Evolutionary conservation across 2,888 invertebrate species (phyloP).

Genomic region (Scaptodrosophila latifasciaeformis): DNA sequence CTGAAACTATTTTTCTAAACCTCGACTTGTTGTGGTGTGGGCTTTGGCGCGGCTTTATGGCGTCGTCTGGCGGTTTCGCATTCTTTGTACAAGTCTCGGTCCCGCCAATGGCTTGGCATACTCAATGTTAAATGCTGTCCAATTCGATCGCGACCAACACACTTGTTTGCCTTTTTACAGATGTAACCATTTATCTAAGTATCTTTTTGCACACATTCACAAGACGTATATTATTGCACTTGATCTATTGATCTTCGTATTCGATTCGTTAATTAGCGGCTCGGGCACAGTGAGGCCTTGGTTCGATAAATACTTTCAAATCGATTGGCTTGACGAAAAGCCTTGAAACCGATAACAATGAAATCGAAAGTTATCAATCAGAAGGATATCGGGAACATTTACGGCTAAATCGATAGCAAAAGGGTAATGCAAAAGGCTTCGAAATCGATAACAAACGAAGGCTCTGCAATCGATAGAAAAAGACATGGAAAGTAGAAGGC

Average conservation of each 20-base stretch:
- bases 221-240: constrained; percentile 45
- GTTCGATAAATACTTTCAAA: no score
- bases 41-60: constrained; percentile 33
- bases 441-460: no score
- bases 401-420: no score
- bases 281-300: constrained; percentile 30
- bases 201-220: constrained; percentile 42
- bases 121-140: constrained; percentile 37
- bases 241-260: constrained; percentile 67
- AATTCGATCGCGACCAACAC: constrained; percentile 11
- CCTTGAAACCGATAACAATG: no score
- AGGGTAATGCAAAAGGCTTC: no score
- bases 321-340: no score
- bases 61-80: constrained; percentile 60
- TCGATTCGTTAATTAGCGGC: no score
- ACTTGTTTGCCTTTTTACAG: constrained; percentile 25
- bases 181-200: constrained; percentile 57
- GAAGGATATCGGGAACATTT: no score
- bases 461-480: no score
- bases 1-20: constrained; percentile 27
- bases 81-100: constrained; percentile 41
- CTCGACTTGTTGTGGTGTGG: constrained; percentile 34
- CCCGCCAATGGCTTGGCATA: background rate
- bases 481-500: no score
- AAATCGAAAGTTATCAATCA: no score